Percentiles rank a stretch among this genome's conserved stretches.
Evolutionary conservation across 53 echinoderm and acorn worm genomes (phyloP).

Genomic region (Zoroaster sp.): DNA sequence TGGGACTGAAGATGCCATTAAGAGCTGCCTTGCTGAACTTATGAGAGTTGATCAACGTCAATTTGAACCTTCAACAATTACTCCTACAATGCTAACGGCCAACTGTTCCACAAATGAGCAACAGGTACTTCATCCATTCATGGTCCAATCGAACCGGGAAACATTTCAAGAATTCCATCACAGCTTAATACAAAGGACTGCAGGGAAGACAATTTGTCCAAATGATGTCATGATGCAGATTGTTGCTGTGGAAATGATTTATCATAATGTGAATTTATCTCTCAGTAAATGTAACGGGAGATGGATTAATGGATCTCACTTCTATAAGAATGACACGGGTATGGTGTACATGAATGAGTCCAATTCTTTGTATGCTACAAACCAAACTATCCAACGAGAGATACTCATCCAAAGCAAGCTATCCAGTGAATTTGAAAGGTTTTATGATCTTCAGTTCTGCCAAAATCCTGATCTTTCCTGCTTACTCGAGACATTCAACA

Average conservation of each 20-base stretch:
- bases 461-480: constrained; percentile 29
- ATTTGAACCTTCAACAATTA: not conserved
- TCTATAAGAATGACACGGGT: not conserved
- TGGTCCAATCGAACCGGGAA: not conserved
- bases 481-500: constrained; percentile 33
- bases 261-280: not conserved
- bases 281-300: not conserved
- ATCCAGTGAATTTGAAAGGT: not conserved
- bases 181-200: not conserved
- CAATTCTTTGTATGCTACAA: not conserved
- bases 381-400: not conserved
- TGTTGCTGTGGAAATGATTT: not conserved
- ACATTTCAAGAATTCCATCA: not conserved
- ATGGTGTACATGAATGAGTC: not conserved
- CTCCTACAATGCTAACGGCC: not conserved
- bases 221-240: not conserved
- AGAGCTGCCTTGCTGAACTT: not conserved
- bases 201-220: not conserved
- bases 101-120: not conserved
- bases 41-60: not conserved
- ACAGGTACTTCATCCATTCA: not conserved
- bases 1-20: not conserved
- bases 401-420: not conserved
- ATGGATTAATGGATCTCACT: not conserved
- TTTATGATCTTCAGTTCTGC: not conserved